Percentiles rank a stretch among this genome's conserved stretches.
These are phyloP conservation scores for Ormyrus rosae DNA, from an alignment of 2,888 invertebrate genomes.

Conservation along the genomic window DNA sequence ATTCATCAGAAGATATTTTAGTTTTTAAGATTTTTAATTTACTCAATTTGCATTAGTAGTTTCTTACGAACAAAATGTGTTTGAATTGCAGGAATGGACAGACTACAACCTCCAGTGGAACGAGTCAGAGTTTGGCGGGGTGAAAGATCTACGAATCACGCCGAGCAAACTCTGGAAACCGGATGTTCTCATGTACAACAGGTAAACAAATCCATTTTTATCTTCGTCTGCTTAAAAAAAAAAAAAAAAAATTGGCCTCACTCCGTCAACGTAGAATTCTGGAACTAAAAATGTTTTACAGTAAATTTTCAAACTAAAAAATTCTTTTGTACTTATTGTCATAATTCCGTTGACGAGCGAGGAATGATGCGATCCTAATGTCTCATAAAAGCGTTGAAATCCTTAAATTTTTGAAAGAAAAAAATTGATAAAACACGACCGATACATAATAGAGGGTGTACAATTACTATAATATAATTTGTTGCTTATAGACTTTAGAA, in stretches of 20 bases:
- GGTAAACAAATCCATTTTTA: slow-evolving; percentile 80
- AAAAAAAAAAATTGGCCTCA: not conserved
- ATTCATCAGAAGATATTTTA: too few relatives aligned
- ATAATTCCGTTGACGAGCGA: not conserved
- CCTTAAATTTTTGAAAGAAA: too few relatives aligned
- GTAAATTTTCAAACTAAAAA: not conserved
- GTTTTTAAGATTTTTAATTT: too few relatives aligned
- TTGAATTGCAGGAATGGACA: slow-evolving; percentile 90
- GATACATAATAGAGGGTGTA: too few relatives aligned
- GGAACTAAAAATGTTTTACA: not conserved
- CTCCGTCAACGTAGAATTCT: not conserved
- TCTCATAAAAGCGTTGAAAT: not conserved
- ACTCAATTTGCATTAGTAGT: too few relatives aligned
- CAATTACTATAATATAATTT: slow-evolving; percentile 1
- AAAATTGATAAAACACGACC: too few relatives aligned
- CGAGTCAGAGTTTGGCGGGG: slow-evolving; percentile 94
- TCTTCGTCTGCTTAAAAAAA: slow-evolving; percentile 45
- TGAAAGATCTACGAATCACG: slow-evolving; percentile 95
- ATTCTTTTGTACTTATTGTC: not conserved
- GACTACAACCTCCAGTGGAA: slow-evolving; percentile 99
- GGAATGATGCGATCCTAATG: not conserved
- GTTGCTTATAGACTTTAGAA: slow-evolving; percentile 63
- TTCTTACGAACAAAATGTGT: too few relatives aligned
- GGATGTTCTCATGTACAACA: slow-evolving; percentile 99
- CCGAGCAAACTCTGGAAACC: slow-evolving; percentile 98